Conservation (phyloP, 1,140 invertebrate genomes). For the Helicorthomorpha holstii region DNA sequence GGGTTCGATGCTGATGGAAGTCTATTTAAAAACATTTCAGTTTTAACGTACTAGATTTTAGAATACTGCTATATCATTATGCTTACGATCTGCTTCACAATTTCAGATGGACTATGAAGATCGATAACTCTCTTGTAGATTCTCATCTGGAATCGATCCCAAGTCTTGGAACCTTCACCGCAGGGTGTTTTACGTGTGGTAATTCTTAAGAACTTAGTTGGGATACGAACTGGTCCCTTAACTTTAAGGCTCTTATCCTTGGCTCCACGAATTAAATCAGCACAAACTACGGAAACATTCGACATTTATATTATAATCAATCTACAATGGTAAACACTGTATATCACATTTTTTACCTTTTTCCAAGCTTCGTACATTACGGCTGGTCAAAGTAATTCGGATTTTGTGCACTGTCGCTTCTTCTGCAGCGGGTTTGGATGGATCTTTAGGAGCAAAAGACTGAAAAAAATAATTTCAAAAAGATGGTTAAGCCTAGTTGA, state of each 20-base stretch:
- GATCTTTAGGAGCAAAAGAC: conserved; percentile 32
- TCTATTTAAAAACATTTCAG: conserved; percentile 25
- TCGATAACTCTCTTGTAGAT: conserved; percentile 99
- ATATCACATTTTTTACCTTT: conserved; percentile 63
- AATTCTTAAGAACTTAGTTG: conserved; percentile 85
- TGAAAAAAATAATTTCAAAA: conserved; percentile 1
- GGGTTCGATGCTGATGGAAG: conserved; percentile 96
- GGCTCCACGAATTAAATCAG: conserved; percentile 83
- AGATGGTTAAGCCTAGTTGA: neutral
- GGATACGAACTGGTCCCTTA: conserved; percentile 92
- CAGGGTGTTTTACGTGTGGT: conserved; percentile 99
- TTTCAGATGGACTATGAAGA: conserved; percentile 91
- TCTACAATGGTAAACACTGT: too few species aligned
- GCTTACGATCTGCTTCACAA: conserved; percentile 84
- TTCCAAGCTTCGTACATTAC: conserved; percentile 90
- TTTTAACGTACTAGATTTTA: neutral
- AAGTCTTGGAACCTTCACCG: conserved; percentile 99
- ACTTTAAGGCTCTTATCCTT: conserved; percentile 94
- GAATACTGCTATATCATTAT: too few species aligned
- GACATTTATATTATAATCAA: too few species aligned
- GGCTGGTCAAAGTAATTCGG: conserved; percentile 89
- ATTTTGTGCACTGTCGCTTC: conserved; percentile 83
- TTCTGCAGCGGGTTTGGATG: conserved; percentile 61
- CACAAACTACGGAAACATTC: conserved; percentile 56
- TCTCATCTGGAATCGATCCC: conserved; percentile 93